These are phyloP conservation scores for Marmota monax DNA, from an alignment of 2,113 vertebrate genomes.

Conservation along the genomic window DNA sequence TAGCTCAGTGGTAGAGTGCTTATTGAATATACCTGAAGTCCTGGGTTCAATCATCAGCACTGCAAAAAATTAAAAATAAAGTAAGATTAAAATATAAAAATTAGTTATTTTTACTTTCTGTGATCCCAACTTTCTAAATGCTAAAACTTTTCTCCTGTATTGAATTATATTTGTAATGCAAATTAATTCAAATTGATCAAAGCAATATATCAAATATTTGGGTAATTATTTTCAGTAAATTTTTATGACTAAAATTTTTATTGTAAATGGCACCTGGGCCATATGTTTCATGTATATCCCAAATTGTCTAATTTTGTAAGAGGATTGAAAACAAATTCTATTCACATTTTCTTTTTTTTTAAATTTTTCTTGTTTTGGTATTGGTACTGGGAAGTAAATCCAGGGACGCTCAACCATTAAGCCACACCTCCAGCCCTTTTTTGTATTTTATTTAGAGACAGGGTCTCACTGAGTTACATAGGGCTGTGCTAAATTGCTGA, in stretches of 20 bases:
- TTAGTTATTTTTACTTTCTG: background rate
- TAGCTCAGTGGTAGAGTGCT: too few relatives aligned
- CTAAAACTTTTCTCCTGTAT: background rate
- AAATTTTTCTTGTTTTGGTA: too few relatives aligned
- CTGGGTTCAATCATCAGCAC: too few relatives aligned
- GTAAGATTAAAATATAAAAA: too few relatives aligned
- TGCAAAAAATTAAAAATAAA: too few relatives aligned
- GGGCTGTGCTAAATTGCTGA: too few relatives aligned
- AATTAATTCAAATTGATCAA: background rate
- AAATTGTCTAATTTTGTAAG: background rate
- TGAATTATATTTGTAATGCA: background rate
- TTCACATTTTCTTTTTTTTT: background rate
- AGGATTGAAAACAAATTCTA: background rate
- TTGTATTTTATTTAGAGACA: too few relatives aligned
- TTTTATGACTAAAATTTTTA: background rate
- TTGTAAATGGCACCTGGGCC: background rate
- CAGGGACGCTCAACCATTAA: too few relatives aligned
- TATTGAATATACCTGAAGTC: too few relatives aligned
- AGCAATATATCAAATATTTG: background rate
- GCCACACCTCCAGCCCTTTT: too few relatives aligned
- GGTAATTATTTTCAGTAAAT: background rate
- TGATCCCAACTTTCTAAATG: background rate
- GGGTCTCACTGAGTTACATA: too few relatives aligned
- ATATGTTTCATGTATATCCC: background rate
- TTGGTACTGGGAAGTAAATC: too few relatives aligned